These are phyloP conservation scores for Drosophila kokeensis DNA, from an alignment of 2,888 invertebrate genomes.

Conservation along the genomic window DNA sequence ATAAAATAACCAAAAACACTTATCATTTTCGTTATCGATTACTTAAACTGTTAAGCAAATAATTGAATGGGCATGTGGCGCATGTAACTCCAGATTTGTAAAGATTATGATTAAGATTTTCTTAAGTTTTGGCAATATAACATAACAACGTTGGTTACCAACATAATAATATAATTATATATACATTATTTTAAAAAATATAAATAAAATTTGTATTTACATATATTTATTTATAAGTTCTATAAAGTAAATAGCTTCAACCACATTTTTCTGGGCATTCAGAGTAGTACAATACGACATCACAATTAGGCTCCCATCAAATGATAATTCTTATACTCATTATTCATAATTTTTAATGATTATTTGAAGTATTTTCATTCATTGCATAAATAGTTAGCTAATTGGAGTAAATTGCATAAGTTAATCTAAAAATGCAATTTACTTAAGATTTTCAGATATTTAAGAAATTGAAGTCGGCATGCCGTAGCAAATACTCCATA, in stretches of 20 bases:
- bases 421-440: not conserved
- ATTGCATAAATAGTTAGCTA: not conserved
- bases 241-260: not conserved
- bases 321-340: not conserved
- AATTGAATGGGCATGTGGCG: not conserved
- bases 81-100: not conserved
- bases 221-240: not conserved
- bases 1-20: not conserved
- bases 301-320: not conserved
- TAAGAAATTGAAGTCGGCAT: not conserved
- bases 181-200: not conserved
- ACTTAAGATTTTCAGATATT: not conserved
- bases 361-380: not conserved
- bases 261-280: too few relatives aligned
- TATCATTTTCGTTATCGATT: not conserved
- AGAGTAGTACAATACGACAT: too few relatives aligned
- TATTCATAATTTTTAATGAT: not conserved
- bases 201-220: not conserved
- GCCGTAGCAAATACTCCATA: not conserved
- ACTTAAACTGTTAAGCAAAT: not conserved
- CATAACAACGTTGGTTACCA: not conserved
- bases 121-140: not conserved
- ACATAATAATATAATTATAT: too few relatives aligned
- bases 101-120: not conserved
- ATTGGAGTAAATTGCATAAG: slow-evolving; percentile 4